A percentile compares a stretch with the other conserved stretches of the same genome.
Evolutionary conservation across 2,113 vertebrate genomes (phyloP).

Genomic region (Heloderma charlesbogerti): DNA sequence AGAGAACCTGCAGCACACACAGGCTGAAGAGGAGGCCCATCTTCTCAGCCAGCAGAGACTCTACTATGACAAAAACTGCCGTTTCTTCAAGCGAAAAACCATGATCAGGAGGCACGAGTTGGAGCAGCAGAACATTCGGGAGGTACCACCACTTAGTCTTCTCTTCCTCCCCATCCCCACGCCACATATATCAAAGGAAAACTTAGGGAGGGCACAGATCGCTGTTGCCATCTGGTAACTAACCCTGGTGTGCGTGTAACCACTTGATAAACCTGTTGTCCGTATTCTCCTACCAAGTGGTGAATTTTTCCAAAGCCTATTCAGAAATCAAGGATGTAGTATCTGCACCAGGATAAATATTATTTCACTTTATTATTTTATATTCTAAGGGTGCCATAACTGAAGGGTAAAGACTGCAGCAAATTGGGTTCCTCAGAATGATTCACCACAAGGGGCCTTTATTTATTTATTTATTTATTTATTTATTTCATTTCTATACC

Average conservation of each 20-base stretch:
- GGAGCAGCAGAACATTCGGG: conserved; percentile 97
- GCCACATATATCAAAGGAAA: too few species aligned
- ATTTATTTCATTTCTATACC: too few species aligned
- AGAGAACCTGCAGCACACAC: conserved; percentile 98
- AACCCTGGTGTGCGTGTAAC: background rate
- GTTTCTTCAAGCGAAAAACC: conserved; percentile 93
- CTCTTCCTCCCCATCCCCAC: too few species aligned
- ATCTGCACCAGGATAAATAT: too few species aligned
- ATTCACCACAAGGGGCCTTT: background rate
- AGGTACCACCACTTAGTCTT: conserved; percentile 77
- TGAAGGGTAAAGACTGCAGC: background rate
- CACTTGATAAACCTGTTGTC: background rate
- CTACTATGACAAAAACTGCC: conserved; percentile 95
- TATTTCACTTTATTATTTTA: background rate
- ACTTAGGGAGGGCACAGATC: too few species aligned
- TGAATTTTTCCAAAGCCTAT: background rate
- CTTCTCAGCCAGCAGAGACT: conserved; percentile 95
- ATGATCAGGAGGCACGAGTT: conserved; percentile 93
- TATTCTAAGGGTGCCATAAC: background rate
- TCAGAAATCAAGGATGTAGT: background rate
- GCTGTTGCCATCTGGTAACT: background rate
- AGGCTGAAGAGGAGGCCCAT: conserved; percentile 97
- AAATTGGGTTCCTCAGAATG: background rate
- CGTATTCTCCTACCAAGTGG: background rate
- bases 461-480: too few species aligned